phyloP scores from a whole-genome alignment of 2,888 invertebrate genomes.

The Pteria penguin region DNA sequence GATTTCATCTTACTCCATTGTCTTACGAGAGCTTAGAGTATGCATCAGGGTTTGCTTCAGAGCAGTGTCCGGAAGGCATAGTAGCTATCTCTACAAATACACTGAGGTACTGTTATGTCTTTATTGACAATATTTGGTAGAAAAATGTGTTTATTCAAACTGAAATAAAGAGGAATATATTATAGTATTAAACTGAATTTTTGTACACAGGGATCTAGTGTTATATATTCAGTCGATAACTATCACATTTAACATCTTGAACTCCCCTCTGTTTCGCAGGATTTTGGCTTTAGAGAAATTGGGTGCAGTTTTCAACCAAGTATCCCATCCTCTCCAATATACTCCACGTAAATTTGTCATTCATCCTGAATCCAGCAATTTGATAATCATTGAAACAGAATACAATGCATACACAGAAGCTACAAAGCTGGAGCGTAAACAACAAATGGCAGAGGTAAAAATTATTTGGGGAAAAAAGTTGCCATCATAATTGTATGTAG shows the following conservation, averaged over 20 bases:
- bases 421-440: slow-evolving; percentile 93
- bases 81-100: slow-evolving; percentile 99
- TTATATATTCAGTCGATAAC: no score
- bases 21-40: slow-evolving; percentile 98
- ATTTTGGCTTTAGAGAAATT: slow-evolving; percentile 98
- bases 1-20: slow-evolving; percentile 92
- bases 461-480: neutral
- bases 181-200: no score
- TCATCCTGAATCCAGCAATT: slow-evolving; percentile 93
- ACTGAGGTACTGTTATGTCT: slow-evolving; percentile 85
- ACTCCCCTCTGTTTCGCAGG: no score
- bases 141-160: no score
- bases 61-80: slow-evolving; percentile 99
- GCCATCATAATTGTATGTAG: neutral
- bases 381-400: slow-evolving; percentile 96
- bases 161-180: no score
- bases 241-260: no score
- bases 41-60: slow-evolving; percentile 95
- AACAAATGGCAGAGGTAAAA: slow-evolving; percentile 94
- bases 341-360: slow-evolving; percentile 97
- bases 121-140: no score
- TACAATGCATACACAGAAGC: slow-evolving; percentile 99
- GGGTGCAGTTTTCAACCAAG: slow-evolving; percentile 98
- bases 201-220: no score
- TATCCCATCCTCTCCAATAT: slow-evolving; percentile 93